Evolutionary conservation across 2,797 vertebrate genomes (phyloP), one percentile per base, ranked within the genome.

Genomic region (Vultur gryphus): DNA sequence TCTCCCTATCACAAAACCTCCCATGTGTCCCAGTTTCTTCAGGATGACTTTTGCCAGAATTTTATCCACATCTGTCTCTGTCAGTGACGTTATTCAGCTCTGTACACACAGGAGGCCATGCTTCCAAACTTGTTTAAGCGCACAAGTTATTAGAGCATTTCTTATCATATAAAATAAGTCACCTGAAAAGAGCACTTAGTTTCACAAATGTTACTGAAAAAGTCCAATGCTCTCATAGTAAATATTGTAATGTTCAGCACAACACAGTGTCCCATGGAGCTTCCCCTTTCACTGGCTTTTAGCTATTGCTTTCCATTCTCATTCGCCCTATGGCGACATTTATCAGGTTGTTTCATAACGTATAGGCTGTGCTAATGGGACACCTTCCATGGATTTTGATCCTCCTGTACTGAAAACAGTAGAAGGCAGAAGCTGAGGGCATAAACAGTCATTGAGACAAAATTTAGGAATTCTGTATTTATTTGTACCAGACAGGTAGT

Each of bases 181-280:
- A 95, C 25, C 78, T 84, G 70, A 96, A 95, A 97, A 62, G 49
- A 85, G 62, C 46, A 16, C 14, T 75, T 94, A 65, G 11, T 62
- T 69, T 82, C 44, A 70, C 46, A 62, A 64, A 58, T 15, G 12
- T 43, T 88, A 39, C 73, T 87, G 76, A 79, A 94, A 57, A 55
- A 72, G 35, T 52, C 8, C 66, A 92, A 0, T 83, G 21, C 3
- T 79, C 26, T 85, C 29, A 33, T 10, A 26, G 9, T 43, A 12
- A 35, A 9, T 79, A 66, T 83, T 55, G 6, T 57, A 61, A 90
- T 58, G 35, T 62, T 79, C 55, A 67, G 19, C 70, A 9, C 19
- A 55, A 49, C 26, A 26, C 17, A 78, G 23, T 37, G 44, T 84
- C 48, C 49, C 35, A 29, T 20, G 67, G 72, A 83, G 17, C 49